Percentiles rank a stretch among this genome's conserved stretches.
These are phyloP conservation scores for Hippocampus guttulatus DNA, from an alignment of 2,113 vertebrate genomes.

Conservation along the genomic window DNA sequence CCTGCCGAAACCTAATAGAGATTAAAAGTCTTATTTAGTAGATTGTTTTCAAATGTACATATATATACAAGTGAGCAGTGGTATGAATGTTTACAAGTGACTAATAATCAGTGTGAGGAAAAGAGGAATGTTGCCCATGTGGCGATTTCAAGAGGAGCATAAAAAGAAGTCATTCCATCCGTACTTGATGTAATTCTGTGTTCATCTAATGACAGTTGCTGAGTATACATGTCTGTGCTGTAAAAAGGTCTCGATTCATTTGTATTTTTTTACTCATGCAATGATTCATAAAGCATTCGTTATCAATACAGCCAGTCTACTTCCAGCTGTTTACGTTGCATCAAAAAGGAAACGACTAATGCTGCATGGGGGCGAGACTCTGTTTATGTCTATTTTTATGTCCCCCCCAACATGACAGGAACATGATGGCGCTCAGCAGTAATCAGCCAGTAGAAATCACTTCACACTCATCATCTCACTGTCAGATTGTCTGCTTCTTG, in stretches of 20 bases:
- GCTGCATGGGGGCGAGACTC: not conserved
- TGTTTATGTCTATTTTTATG: not conserved
- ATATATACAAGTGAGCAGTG: constrained; percentile 14
- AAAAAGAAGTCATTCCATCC: constrained; percentile 39
- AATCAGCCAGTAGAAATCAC: not conserved
- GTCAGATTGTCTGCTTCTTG: constrained; percentile 16
- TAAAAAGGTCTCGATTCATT: constrained; percentile 50
- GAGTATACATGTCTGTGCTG: constrained; percentile 59
- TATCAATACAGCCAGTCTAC: constrained; percentile 50
- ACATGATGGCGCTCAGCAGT: not conserved
- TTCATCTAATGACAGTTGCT: constrained; percentile 45
- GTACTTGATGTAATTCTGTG: constrained; percentile 53
- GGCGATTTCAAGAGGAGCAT: constrained; percentile 23
- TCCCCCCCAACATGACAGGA: not conserved
- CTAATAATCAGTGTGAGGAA: constrained; percentile 28
- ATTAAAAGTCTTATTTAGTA: constrained; percentile 34
- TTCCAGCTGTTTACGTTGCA: constrained; percentile 40
- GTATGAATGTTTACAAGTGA: constrained; percentile 29
- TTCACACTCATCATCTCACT: constrained; percentile 4
- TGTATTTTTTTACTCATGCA: constrained; percentile 65
- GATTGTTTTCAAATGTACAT: constrained; percentile 23
- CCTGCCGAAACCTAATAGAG: constrained; percentile 44
- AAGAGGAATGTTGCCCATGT: constrained; percentile 44
- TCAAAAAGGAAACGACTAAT: not conserved
- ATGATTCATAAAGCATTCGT: constrained; percentile 54